These are phyloP conservation scores for Corapipo altera DNA, from an alignment of 2,113 vertebrate genomes.

Conservation along the genomic window DNA sequence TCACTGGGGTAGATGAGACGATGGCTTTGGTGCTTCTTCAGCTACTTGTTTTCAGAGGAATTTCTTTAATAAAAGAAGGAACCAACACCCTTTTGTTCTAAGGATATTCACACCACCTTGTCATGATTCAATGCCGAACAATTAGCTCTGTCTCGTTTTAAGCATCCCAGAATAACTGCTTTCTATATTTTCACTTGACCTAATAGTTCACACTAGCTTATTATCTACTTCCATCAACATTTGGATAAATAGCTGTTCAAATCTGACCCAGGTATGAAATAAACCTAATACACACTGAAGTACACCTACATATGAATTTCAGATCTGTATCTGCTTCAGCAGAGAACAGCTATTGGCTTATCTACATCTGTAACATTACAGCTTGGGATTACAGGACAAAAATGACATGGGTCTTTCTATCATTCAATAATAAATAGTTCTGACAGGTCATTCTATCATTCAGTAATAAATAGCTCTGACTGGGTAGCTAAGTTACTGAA, in stretches of 20 bases:
- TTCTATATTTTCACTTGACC: not conserved
- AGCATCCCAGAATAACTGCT: not conserved
- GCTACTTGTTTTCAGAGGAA: not conserved
- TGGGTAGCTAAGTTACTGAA: not conserved
- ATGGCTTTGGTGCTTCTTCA: not conserved
- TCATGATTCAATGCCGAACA: not conserved
- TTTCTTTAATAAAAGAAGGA: not conserved
- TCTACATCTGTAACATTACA: not conserved
- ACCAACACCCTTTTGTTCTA: not conserved
- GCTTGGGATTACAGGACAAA: not conserved
- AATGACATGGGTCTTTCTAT: not conserved
- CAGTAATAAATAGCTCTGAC: not conserved
- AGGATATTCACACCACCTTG: not conserved
- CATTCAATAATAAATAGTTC: not conserved
- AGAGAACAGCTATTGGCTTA: not conserved
- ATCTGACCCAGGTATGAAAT: not conserved
- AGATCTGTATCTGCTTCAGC: not conserved
- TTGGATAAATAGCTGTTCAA: not conserved
- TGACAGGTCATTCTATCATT: not conserved
- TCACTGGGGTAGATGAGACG: accelerated
- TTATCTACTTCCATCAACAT: not conserved
- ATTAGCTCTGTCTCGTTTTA: not conserved
- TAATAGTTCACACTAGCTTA: not conserved
- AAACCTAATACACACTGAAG: not conserved
- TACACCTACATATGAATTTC: not conserved